Evolutionary conservation across 2,888 invertebrate genomes (phyloP).

Genomic region (Caenorhabditis sulstoni): DNA sequence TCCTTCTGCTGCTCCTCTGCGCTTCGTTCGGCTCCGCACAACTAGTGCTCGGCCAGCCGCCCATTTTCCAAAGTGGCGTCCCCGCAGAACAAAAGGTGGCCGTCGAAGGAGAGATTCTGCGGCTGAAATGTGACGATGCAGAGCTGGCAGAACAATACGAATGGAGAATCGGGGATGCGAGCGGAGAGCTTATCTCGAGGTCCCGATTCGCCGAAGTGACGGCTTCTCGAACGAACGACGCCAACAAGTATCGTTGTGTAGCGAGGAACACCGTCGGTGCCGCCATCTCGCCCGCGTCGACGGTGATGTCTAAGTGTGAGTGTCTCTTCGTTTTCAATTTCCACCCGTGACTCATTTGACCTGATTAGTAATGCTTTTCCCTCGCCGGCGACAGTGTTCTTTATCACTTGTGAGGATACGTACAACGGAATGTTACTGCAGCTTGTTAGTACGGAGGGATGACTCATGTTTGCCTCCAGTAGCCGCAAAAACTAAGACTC

Average conservation of each 20-base stretch:
- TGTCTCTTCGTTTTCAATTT: slow-evolving; percentile 13
- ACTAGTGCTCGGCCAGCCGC: slow-evolving; percentile 62
- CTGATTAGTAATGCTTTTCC: slow-evolving; percentile 24
- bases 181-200: slow-evolving; percentile 31
- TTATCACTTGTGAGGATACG: neutral
- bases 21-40: slow-evolving; percentile 21
- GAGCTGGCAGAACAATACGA: slow-evolving; percentile 52
- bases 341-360: slow-evolving; percentile 34
- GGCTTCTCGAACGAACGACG: slow-evolving; percentile 35
- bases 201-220: slow-evolving; percentile 33
- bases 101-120: slow-evolving; percentile 20
- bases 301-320: slow-evolving; percentile 54
- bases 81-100: slow-evolving; percentile 25
- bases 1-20: slow-evolving; percentile 25
- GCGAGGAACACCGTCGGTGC: slow-evolving; percentile 82
- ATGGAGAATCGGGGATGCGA: slow-evolving; percentile 48
- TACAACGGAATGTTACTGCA: slow-evolving; percentile 6
- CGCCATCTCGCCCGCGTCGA: slow-evolving; percentile 39
- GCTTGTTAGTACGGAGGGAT: slow-evolving; percentile 3
- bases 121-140: slow-evolving; percentile 48
- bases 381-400: neutral
- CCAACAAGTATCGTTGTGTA: slow-evolving; percentile 81
- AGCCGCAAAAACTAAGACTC: slow-evolving; percentile 18
- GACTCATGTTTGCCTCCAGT: slow-evolving; percentile 10
- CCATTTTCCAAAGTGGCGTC: slow-evolving; percentile 41